Base-by-base conservation (phyloP, 2,113 vertebrate species). In the Camarhynchus parvulus region DNA sequence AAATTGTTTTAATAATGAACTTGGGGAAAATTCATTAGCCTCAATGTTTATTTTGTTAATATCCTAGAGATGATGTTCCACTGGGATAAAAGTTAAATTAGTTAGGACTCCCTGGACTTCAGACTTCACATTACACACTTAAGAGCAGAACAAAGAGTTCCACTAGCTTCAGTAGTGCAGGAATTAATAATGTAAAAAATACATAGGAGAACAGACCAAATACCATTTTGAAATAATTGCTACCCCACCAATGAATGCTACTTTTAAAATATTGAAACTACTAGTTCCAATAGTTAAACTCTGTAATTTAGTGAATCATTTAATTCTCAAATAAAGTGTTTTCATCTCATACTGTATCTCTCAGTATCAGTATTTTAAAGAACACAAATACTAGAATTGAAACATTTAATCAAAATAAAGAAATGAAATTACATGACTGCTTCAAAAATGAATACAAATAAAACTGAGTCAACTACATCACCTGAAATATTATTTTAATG, bases 1-100 rank as follows among this genome's bases (percentile, higher is more conserved):
- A 94, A 92, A 78, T 89, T 41, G 28, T 90, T 79, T 89, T 89
- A 93, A 87, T 96, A 91, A 96, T 52, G 13, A 95, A 87, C 46
- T 83, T 46, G 20, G 13, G 46, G 47, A 81, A 93, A 95, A 96
- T 74, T 95, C 58, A 94, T 95, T 77, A 96, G 50, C 21, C 37
- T 69, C n/a, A 66, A 33, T 88, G 64, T 78, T 95, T 92, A 93
- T 84, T 95, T 86, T 91, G 63, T 77, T 66, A 96, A 78, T 83
- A 91, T 53, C n/a, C 42, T 69, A 82, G 59, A 72, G 75, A 92
- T 24, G 4, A 68, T 46, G n/a, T 39, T 90, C 81, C 56, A 73
- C 7, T 66, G 53, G 79, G 66, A 87, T 75, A 83, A 42, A 87
- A 86, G 66, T 80, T 79, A 61, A 93, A 90, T 75, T 78, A 79